These are phyloP conservation scores for Bothrops jararaca DNA, from an alignment of 2,113 vertebrate genomes.

Conservation along the genomic window DNA sequence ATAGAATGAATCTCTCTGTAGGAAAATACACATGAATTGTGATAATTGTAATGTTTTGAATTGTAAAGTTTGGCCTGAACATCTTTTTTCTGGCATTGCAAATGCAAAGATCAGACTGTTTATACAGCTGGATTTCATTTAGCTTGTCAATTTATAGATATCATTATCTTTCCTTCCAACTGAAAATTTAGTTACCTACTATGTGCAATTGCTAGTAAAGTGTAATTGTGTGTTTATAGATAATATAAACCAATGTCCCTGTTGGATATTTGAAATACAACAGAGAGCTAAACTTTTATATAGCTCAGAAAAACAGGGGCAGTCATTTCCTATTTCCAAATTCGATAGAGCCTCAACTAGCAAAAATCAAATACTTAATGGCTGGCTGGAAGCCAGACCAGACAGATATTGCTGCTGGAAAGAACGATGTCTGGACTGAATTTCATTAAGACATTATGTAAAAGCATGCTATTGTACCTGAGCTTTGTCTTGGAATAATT, in stretches of 20 bases:
- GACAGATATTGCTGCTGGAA: slow-evolving; percentile 13
- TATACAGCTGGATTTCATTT: neutral
- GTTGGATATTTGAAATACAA: neutral
- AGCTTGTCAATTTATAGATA: neutral
- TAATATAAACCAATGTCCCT: neutral
- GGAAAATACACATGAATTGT: neutral
- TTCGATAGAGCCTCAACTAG: slow-evolving; percentile 22
- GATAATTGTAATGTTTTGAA: too few species aligned
- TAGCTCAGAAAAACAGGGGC: neutral
- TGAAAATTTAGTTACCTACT: neutral
- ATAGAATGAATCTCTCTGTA: neutral
- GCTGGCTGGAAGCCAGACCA: slow-evolving; percentile 8
- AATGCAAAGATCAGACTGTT: neutral
- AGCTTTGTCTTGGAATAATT: neutral
- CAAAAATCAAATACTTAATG: slow-evolving; percentile 12
- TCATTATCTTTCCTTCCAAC: neutral
- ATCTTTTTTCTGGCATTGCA: neutral
- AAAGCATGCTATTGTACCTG: slow-evolving; percentile 9
- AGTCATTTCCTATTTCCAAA: slow-evolving; percentile 17
- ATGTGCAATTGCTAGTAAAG: neutral
- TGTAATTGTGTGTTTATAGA: neutral
- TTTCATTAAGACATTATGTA: slow-evolving; percentile 22
- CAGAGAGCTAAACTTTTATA: neutral
- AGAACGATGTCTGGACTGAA: slow-evolving; percentile 28
- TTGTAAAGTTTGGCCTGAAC: neutral